Base-by-base conservation (phyloP, 2,797 vertebrate genomes). In the Sebastes elongatus region DNA sequence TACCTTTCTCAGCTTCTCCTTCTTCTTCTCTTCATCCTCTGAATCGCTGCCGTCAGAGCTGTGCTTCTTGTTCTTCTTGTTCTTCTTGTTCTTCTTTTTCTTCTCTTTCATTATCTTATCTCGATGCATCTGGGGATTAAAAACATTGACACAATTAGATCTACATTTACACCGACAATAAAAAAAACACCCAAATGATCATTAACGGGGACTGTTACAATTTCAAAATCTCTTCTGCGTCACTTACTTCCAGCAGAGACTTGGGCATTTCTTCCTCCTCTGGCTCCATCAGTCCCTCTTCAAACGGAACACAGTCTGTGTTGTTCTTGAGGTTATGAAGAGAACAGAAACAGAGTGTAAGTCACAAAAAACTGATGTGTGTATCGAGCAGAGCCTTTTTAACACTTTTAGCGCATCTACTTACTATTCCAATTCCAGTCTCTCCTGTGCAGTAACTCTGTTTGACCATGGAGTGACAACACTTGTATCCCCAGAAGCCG, bases 391-490 rank as follows among this genome's bases (percentile, higher is more conserved):
- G 8, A 63, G 8, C 2, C 7, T 53, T 63, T 38, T 38, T 6
- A 30, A 68, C 4, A 30, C 4, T 61, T 7, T 7, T 3, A 67
- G 18, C 22, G 38, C 55, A 65, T 79, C 13, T 72, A 96, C 97
- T 96, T 78, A 99, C 98, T 52, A 95, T 93, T 91, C 93, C 94
- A 77, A 97, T 97, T 76, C 98, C 98, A 83, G 96, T 93, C 42
- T 98, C 97, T 93, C 99, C 99, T 6, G 97, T 99, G 89, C 99
- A 99, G 87, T 99, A 99, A 18, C 98, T 99, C 90, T 95, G 97
- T 89, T 99, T 99, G 91, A 99, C 96, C 95, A 99, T 96, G 0
- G 99, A 99, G 88, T 98, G 96, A 88, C 99, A 99, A 88, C 98
- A 99, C 90, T 97, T 99, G 94, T 96, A 99, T 32, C 99, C 98